These are phyloP conservation scores for Chaetura pelagica DNA, from an alignment of 2,113 vertebrate species.

Conservation along the genomic window DNA sequence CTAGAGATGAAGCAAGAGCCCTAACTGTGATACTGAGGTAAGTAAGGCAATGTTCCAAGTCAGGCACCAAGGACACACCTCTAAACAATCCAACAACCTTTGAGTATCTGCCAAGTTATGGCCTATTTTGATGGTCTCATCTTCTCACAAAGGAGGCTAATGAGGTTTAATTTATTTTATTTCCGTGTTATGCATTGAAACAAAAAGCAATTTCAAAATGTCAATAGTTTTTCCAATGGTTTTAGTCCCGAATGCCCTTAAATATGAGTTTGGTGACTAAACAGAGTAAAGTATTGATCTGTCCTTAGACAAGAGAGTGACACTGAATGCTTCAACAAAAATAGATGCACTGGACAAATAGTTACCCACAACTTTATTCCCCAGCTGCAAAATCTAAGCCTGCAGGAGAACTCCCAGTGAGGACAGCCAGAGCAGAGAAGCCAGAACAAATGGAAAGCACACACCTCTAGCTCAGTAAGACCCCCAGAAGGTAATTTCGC, in stretches of 20 bases:
- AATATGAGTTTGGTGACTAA: background rate
- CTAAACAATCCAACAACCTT: background rate
- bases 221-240: background rate
- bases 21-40: background rate
- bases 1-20: background rate
- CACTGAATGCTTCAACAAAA: background rate
- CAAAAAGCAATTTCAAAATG: background rate
- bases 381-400: background rate
- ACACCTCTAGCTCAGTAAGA: background rate
- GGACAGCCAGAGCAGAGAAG: background rate
- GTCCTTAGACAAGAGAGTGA: background rate
- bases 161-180: background rate
- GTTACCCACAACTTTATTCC: background rate
- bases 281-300: background rate
- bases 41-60: background rate
- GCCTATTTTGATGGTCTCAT: background rate
- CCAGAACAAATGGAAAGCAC: background rate
- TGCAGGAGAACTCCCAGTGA: background rate
- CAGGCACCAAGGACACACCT: fast-evolving
- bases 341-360: background rate
- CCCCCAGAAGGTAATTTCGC: background rate
- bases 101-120: background rate
- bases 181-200: background rate
- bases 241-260: constrained; percentile 1
- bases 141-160: background rate